Evolutionary conservation across 2,888 invertebrate genomes (phyloP).

Genomic region (Drosophila vallismaia): DNA sequence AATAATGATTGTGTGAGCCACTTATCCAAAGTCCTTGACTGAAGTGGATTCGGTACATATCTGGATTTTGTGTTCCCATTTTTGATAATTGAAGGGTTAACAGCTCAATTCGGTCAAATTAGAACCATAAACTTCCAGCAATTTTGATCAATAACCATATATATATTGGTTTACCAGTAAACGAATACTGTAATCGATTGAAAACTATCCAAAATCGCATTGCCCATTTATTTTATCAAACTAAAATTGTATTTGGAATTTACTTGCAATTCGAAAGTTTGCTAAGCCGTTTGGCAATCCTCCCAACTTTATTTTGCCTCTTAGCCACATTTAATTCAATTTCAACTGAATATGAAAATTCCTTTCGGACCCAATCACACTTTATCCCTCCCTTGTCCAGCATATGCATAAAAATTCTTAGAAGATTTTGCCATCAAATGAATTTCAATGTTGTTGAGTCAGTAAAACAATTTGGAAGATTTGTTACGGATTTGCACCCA

Average conservation of each 20-base stretch:
- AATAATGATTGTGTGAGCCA: constrained; percentile 32
- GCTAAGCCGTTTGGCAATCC: background rate
- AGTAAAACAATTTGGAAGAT: constrained; percentile 68
- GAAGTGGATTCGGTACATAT: background rate
- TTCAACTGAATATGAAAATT: constrained; percentile 33
- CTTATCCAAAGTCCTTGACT: constrained; percentile 1
- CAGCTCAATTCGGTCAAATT: background rate
- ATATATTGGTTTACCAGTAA: constrained; percentile 3
- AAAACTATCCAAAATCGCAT: constrained; percentile 13
- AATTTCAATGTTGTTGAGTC: constrained; percentile 58
- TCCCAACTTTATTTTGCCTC: constrained; percentile 9
- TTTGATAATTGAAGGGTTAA: background rate
- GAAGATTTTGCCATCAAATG: constrained; percentile 60
- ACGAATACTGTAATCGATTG: constrained; percentile 13
- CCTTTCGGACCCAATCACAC: constrained; percentile 16
- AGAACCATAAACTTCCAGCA: background rate
- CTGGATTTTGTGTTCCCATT: background rate
- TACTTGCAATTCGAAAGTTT: constrained; percentile 12
- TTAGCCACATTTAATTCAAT: constrained; percentile 46
- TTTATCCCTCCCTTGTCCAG: constrained; percentile 1
- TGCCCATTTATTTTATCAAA: constrained; percentile 12
- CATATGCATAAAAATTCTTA: constrained; percentile 50
- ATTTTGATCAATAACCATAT: background rate
- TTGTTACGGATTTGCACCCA: constrained; percentile 68
- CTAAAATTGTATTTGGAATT: constrained; percentile 18